Evolutionary conservation across 2,797 vertebrate genomes (phyloP).

Genomic region (Melanogrammus aeglefinus): DNA sequence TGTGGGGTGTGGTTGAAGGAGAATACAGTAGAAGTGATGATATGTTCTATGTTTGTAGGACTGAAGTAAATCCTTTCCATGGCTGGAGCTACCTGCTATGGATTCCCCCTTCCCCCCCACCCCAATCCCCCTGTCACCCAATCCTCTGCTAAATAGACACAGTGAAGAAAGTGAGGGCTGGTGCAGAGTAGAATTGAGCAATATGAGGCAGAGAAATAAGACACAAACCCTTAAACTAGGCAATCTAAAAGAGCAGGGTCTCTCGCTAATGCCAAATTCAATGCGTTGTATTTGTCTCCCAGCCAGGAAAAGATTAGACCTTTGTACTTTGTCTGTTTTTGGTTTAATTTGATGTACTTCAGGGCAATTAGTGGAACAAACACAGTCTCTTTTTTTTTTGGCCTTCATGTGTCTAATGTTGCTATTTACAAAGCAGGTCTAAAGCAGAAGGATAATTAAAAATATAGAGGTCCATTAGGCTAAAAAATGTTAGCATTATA

Average conservation of each 20-base stretch:
- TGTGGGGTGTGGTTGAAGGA: not conserved
- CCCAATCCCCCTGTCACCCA: no score
- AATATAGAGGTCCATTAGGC: conserved; percentile 18
- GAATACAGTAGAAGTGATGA: not conserved
- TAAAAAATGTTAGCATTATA: conserved; percentile 26
- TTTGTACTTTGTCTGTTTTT: conserved; percentile 18
- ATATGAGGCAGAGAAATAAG: not conserved
- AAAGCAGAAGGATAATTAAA: conserved; percentile 48
- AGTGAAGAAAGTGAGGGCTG: not conserved
- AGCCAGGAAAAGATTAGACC: not conserved
- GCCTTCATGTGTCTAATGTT: conserved; percentile 48
- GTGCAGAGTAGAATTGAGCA: not conserved
- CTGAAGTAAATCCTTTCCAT: no score
- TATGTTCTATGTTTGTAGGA: no score
- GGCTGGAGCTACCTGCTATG: no score
- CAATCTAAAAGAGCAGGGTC: conserved; percentile 60
- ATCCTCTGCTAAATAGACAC: no score
- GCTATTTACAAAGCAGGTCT: conserved; percentile 23
- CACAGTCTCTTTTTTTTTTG: conserved; percentile 48
- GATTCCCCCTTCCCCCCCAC: not conserved
- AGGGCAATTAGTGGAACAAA: conserved; percentile 73
- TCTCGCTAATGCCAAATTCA: conserved; percentile 63
- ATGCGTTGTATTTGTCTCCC: not conserved
- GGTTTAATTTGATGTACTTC: conserved; percentile 67
- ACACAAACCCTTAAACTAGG: not conserved